Percentiles rank a stretch among this genome's conserved stretches.
Conservation (phyloP, 1,140 invertebrate genomes). For the Drosophila bocqueti region DNA sequence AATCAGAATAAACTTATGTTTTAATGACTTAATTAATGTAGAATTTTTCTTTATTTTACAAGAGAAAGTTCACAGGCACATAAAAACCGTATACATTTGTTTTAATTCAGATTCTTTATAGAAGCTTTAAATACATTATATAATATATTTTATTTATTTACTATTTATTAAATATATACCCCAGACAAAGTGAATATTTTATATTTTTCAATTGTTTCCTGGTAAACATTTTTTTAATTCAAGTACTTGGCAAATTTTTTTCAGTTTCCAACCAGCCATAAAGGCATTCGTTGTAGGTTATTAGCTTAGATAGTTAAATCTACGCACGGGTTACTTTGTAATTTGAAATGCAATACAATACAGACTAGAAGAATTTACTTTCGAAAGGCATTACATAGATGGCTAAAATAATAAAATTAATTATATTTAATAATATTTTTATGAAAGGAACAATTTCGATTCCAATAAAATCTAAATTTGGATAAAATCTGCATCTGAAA, state of each 20-base stretch:
- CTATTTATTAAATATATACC: not conserved
- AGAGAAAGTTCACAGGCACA: not conserved
- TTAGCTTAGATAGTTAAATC: conserved; percentile 2
- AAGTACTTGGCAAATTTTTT: not conserved
- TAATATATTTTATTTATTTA: too few species aligned
- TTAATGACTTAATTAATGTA: not conserved
- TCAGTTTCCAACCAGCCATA: not conserved
- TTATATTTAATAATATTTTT: not conserved
- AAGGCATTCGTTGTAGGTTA: conserved; percentile 7
- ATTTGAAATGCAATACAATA: not conserved
- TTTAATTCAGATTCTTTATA: too few species aligned
- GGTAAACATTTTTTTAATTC: not conserved
- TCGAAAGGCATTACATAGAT: not conserved
- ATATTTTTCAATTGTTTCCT: not conserved
- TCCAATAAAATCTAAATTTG: too few species aligned
- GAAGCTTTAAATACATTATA: too few species aligned
- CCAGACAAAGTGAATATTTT: not conserved
- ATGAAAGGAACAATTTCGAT: too few species aligned
- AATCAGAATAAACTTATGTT: not conserved
- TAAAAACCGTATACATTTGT: too few species aligned
- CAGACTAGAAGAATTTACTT: not conserved
- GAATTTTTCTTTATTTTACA: not conserved
- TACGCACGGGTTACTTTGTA: conserved; percentile 5
- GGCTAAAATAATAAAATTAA: not conserved
- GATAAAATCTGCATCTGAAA: not conserved